Evolutionary conservation across 2,113 vertebrate genomes (phyloP).

Genomic region (Lucifuga dentata): DNA sequence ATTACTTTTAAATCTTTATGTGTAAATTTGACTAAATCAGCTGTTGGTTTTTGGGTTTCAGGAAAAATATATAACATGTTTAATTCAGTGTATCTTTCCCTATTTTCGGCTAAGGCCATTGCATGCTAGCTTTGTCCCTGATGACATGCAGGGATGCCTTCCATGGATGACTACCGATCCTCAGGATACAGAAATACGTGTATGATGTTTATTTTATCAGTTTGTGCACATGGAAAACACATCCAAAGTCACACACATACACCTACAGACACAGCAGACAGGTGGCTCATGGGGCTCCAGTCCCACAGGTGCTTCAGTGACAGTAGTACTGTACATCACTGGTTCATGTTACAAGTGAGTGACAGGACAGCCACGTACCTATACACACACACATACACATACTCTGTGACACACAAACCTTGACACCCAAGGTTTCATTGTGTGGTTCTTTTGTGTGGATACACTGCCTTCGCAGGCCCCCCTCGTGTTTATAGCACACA

Average conservation of each 20-base stretch:
- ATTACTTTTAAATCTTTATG: conserved; percentile 42
- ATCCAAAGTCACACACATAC: conserved; percentile 3
- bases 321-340: conserved; percentile 48
- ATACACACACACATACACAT: conserved; percentile 19
- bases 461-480: conserved; percentile 27
- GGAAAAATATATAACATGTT: not conserved
- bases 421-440: conserved; percentile 7
- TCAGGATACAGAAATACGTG: conserved; percentile 39
- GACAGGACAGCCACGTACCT: conserved; percentile 46
- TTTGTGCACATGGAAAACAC: conserved; percentile 39
- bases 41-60: conserved; percentile 1
- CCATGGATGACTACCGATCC: conserved; percentile 46
- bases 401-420: conserved; percentile 7
- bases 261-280: conserved; percentile 40
- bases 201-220: conserved; percentile 77
- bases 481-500: conserved; percentile 46
- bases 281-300: conserved; percentile 58
- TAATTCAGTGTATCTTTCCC: conserved; percentile 12
- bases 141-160: conserved; percentile 55
- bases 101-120: conserved; percentile 19
- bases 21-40: conserved; percentile 46
- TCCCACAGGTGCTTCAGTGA: conserved; percentile 59
- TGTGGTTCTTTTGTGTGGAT: conserved; percentile 36
- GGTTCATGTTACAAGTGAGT: conserved; percentile 70
- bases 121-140: conserved; percentile 60